Conservation (phyloP, 1,140 invertebrate genomes). For the Hypothenemus hampei region DNA sequence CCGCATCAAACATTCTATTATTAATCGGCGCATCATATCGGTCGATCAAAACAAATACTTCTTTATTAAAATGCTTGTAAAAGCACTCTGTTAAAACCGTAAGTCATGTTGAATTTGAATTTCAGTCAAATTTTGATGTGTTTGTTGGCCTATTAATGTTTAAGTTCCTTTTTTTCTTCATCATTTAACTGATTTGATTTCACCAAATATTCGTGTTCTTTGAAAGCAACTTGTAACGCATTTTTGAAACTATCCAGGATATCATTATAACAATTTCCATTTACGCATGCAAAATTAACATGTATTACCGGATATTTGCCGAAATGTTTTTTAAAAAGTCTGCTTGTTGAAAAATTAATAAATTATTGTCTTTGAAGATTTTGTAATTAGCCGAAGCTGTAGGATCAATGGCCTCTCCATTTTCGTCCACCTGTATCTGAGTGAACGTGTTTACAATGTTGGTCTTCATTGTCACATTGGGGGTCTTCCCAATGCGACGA, state of each 20-base stretch:
- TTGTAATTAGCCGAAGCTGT: neutral
- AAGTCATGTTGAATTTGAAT: neutral
- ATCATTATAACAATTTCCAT: neutral
- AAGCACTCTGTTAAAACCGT: neutral
- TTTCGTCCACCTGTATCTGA: neutral
- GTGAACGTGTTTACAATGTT: neutral
- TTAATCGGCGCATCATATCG: neutral
- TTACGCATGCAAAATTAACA: neutral
- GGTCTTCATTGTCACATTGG: too few relatives aligned
- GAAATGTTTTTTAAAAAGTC: neutral
- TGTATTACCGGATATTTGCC: neutral
- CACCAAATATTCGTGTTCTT: neutral
- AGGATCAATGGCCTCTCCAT: neutral
- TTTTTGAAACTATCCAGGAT: neutral
- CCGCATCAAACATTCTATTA: neutral
- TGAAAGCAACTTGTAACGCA: neutral
- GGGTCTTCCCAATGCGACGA: neutral
- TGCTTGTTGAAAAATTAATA: neutral
- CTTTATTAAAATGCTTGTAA: neutral
- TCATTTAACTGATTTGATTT: neutral
- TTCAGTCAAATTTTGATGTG: neutral
- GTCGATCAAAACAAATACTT: neutral
- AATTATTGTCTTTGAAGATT: too few relatives aligned
- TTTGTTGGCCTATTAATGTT: neutral
- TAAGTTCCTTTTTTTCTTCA: neutral